A percentile compares a stretch with the other conserved stretches of the same genome.
Conservation (phyloP, 2,888 invertebrate genomes). For the Smittia aterrima region DNA sequence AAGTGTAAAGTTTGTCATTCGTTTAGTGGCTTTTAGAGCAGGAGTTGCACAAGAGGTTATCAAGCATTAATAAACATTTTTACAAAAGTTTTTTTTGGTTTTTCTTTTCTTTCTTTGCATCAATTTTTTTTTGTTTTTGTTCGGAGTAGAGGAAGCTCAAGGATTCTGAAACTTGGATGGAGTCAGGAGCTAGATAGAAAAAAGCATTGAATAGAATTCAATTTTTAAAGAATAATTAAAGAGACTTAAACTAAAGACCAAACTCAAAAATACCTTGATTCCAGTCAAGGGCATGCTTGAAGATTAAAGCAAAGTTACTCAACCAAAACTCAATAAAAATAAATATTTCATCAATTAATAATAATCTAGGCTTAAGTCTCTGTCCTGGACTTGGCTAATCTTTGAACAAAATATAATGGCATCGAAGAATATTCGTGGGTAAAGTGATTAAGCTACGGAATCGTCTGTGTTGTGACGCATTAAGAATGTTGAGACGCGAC, state of each 20-base stretch:
- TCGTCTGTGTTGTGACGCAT: conserved; percentile 43
- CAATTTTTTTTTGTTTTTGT: conserved; percentile 5
- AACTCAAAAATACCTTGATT: not conserved
- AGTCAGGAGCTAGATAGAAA: not conserved
- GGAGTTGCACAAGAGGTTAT: conserved; percentile 32
- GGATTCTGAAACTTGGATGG: conserved; percentile 22
- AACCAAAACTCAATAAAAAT: conserved; percentile 41
- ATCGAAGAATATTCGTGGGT: no score
- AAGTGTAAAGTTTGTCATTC: conserved; percentile 23
- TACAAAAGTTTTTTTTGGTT: not conserved
- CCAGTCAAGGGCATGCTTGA: conserved; percentile 9
- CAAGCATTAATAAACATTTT: conserved; percentile 3
- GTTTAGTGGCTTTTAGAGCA: conserved; percentile 31
- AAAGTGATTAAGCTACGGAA: conserved; percentile 46
- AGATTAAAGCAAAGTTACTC: conserved; percentile 43
- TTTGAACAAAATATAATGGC: no score
- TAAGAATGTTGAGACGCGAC: conserved; percentile 10
- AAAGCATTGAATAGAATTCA: not conserved
- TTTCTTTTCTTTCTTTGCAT: not conserved
- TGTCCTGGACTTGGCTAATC: conserved; percentile 35
- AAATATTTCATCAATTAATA: not conserved
- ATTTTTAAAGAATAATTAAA: not conserved
- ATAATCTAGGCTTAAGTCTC: no score
- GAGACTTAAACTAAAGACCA: not conserved
- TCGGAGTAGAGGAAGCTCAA: conserved; percentile 25